These are phyloP conservation scores for Cotesia congregata DNA, from an alignment of 2,888 invertebrate species.

Conservation along the genomic window DNA sequence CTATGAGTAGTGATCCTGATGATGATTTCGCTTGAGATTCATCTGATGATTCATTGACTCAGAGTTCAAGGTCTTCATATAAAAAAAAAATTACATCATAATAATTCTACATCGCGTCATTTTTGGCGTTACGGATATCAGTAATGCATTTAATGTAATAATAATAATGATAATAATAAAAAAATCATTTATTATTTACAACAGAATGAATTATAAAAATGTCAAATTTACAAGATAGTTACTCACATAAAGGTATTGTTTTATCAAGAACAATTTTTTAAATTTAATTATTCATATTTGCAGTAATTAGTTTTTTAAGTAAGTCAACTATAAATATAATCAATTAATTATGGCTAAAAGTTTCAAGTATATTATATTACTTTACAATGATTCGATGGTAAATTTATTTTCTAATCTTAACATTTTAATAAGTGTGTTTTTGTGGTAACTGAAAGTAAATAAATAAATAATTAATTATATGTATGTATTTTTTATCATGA, in stretches of 20 bases:
- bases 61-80: background rate
- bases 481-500: background rate
- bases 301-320: background rate
- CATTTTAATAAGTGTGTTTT: constrained; percentile 3
- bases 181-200: constrained; percentile 18
- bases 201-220: background rate
- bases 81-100: background rate
- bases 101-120: background rate
- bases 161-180: background rate
- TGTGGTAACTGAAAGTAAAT: background rate
- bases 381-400: background rate
- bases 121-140: constrained; percentile 31
- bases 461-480: constrained; percentile 11
- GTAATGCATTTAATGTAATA: constrained; percentile 32
- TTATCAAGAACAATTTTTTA: background rate
- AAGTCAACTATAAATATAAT: background rate
- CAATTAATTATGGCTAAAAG: background rate
- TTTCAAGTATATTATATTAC: background rate
- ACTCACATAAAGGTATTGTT: background rate
- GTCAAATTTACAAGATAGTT: background rate
- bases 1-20: constrained; percentile 50
- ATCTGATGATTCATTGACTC: constrained; percentile 20
- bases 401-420: background rate
- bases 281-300: background rate
- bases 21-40: constrained; percentile 52